These are phyloP conservation scores for Sceloporus undulatus DNA, from an alignment of 2,113 vertebrate species.

Conservation along the genomic window DNA sequence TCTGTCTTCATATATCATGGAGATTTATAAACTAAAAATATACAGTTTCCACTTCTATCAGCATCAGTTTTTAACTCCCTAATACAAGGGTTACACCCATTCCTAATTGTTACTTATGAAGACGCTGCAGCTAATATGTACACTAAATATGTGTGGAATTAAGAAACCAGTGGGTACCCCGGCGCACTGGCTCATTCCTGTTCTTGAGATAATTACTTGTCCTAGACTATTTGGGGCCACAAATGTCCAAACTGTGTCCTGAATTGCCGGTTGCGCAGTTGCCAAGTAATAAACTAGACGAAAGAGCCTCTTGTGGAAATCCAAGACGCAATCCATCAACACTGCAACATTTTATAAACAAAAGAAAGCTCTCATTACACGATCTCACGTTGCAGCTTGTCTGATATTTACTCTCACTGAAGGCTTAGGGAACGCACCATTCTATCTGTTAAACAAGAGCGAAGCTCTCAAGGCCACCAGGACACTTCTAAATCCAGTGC, in stretches of 20 bases:
- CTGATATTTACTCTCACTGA: neutral
- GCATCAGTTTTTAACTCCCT: no score
- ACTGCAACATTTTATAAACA: slow-evolving; percentile 2
- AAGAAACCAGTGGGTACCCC: neutral
- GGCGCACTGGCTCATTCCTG: neutral
- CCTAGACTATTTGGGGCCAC: slow-evolving; percentile 1
- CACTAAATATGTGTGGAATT: neutral
- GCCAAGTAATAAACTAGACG: slow-evolving; percentile 17
- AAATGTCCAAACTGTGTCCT: neutral
- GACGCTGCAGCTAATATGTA: no score
- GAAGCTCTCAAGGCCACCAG: no score
- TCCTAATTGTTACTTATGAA: no score
- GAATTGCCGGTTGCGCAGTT: neutral
- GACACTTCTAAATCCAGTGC: neutral
- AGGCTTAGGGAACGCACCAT: neutral
- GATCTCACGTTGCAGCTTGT: slow-evolving; percentile 1
- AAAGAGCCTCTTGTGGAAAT: neutral
- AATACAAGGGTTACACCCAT: no score
- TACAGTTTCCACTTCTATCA: no score
- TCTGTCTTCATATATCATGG: no score
- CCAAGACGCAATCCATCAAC: slow-evolving; percentile 1
- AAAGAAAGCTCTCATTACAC: neutral
- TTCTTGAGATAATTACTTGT: neutral
- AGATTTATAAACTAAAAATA: no score
- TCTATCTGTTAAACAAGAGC: no score